Evolutionary conservation across 2,888 invertebrate species (phyloP), one percentile per base, ranked within the genome.

Genomic region (Seira sanloemensis): DNA sequence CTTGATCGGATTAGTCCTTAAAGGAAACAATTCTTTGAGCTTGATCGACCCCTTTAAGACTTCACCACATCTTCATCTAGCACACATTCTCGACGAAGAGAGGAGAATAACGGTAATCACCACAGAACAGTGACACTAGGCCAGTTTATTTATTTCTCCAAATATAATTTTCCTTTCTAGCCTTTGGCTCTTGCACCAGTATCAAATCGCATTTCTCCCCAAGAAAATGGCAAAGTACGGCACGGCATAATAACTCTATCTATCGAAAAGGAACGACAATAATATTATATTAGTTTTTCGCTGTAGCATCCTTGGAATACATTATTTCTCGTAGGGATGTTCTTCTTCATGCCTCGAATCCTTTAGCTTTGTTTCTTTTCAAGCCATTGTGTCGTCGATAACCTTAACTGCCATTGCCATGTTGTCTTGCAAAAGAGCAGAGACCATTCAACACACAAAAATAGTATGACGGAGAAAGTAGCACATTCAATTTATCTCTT

Each of bases 401-500:
- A 37, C 37, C 37, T 37, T 37, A 37, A 37, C 37, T 37, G 37
- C 37, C 37, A 37, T 37, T 37, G 37, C 37, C 37, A 37, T 37
- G 37, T 37, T 12, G 5, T 37, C 37, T 12, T 37, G 5, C 37
- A 9, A 37, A 12, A 37, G 37, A 37, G 37, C 37, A 37, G 12
- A 37, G 37, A 12, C 37, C 37, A 37, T 5, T 37, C 37, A 37
- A 37, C 37, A 37, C 5, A 37, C 5, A 37, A 37, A 37, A 37
- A 12, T n/a, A n/a, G n/a, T n/a, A n/a, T n/a, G n/a, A 12, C 5
- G 12, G 37, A 37, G 12, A 37, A 37, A 37, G 37, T 37, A 37
- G 37, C 62, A 65, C 65, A 75, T 37, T 62, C 75, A 62, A 62
- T 76, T 76, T 76, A 76, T 76, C 65, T 65, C 66, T 66, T 67